phyloP scores from a whole-genome alignment of 2,888 invertebrate species.

The Elmis aenea region DNA sequence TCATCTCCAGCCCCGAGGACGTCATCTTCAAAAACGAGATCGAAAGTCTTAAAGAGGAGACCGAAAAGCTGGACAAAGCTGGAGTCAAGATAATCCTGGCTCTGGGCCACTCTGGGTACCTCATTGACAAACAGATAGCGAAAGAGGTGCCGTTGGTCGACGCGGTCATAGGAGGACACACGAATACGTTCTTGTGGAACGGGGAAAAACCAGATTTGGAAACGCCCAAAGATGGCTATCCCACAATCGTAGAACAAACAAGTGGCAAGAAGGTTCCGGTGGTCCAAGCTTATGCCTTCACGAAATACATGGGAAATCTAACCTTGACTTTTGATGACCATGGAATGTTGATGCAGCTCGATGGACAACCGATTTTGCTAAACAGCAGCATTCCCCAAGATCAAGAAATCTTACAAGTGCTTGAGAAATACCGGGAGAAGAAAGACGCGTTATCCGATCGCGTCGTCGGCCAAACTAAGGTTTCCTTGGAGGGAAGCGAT shows the following conservation, averaged over 20 bases:
- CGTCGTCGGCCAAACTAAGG: conserved; percentile 58
- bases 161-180: conserved; percentile 85
- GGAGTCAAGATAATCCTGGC: conserved; percentile 82
- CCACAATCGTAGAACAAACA: conserved; percentile 61
- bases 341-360: conserved; percentile 62
- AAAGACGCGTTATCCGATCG: conserved; percentile 51
- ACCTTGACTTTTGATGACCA: conserved; percentile 62
- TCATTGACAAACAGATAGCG: conserved; percentile 72
- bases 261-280: conserved; percentile 71
- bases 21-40: conserved; percentile 61
- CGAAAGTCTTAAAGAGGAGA: conserved; percentile 60
- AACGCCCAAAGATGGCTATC: conserved; percentile 69
- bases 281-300: conserved; percentile 85
- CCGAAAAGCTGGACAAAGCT: conserved; percentile 53
- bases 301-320: conserved; percentile 82
- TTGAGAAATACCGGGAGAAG: conserved; percentile 58
- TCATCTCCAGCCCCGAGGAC: conserved; percentile 48
- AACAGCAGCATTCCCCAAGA: conserved; percentile 63
- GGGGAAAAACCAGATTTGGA: conserved; percentile 68
- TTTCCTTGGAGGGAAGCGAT: conserved; percentile 56
- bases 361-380: conserved; percentile 75
- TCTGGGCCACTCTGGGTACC: conserved; percentile 82
- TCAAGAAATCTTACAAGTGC: conserved; percentile 54
- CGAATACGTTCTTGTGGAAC: conserved; percentile 83
- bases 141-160: conserved; percentile 71